Evolutionary conservation across 2,888 invertebrate genomes (phyloP).

Genomic region (Lasius platythorax): DNA sequence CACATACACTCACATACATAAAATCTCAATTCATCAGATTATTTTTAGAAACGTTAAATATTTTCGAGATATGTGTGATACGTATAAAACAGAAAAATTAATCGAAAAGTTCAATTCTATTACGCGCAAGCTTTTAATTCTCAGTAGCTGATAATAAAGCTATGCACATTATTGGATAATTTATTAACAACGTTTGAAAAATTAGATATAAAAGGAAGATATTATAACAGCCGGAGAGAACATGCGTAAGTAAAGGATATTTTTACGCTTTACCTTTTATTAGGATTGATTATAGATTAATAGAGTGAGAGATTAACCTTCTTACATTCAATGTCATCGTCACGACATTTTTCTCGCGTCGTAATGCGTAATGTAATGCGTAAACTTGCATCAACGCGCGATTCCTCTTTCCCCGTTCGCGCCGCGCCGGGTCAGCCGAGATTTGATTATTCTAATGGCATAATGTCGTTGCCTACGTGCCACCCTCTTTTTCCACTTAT

Average conservation of each 20-base stretch:
- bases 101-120: neutral
- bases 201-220: neutral
- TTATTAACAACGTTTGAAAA: neutral
- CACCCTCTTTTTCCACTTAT: constrained; percentile 61
- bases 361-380: constrained; percentile 38
- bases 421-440: constrained; percentile 60
- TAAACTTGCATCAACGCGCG: constrained; percentile 35
- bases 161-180: neutral
- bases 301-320: neutral
- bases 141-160: neutral
- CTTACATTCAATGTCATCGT: neutral
- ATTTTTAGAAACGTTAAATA: neutral
- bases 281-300: neutral
- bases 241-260: neutral
- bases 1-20: neutral
- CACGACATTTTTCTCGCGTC: constrained; percentile 7
- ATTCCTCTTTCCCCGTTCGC: constrained; percentile 3
- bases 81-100: neutral
- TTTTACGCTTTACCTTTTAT: neutral
- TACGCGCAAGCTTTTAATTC: neutral
- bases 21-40: neutral
- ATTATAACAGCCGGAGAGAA: neutral
- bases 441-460: constrained; percentile 84
- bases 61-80: neutral
- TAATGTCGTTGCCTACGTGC: constrained; percentile 75